Base-by-base conservation (phyloP, 2,888 invertebrate genomes). In the Polylopha cassiicola region DNA sequence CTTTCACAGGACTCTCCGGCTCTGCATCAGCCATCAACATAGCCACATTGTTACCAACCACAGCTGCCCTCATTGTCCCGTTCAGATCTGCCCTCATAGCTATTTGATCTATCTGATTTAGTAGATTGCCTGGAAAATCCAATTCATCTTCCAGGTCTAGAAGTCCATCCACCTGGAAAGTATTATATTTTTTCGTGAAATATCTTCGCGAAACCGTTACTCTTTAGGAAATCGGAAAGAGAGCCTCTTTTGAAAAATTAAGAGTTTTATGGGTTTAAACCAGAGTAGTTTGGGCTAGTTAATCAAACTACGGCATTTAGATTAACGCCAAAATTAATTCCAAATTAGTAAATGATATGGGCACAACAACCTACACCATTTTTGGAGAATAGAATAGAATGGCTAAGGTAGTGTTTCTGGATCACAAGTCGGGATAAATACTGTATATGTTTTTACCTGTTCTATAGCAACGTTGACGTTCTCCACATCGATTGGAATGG, bases 1-100 rank as follows among this genome's bases (percentile, higher is more conserved):
- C 85, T 3, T 54, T 53, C 0, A 84, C 68, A 0, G 80, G 82
- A 10, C 46, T 39, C 0, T 43, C 46, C 0, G 77, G 73, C 2
- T 56, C 50, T 0, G 75, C 66, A 15, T 78, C 73, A 1, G 77
- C 76, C 16, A 82, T 61, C 18, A 81, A 33, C 20, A 86, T 43
- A 0, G 86, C 82, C 0, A 84, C 61, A 37, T 84, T 86, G 5
- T 51, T 51, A 5, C 75, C 47, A 1, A 81, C 58, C 0, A 73
- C 51, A 0, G 60, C 44, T 0, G 56, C 67, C 0, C 59, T 53
- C 0, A 45, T 41, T 0, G 65, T 57, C 0, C 75, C 76, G 6
- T 69, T 66, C 15, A 86, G 61, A 11, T 74, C 36, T 1, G 78
- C 47, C 4, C 68, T 55, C 0, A 61, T 49, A 0, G 80, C 82